Base-by-base conservation (phyloP, 2,113 vertebrate species). In the Chroicocephalus ridibundus region DNA sequence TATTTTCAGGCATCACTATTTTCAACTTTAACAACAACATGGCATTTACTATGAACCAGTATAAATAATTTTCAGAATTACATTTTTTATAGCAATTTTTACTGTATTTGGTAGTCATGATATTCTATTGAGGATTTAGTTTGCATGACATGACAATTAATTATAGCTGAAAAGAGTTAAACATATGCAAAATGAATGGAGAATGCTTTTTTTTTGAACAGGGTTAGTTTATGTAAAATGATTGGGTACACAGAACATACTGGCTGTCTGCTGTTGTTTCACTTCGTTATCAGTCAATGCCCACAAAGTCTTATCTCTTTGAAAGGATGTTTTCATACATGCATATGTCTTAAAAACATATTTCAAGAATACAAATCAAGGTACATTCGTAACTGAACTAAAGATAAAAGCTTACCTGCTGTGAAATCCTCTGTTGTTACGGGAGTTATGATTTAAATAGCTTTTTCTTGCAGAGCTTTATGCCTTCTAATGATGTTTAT, bases 191-290 rank as follows among this genome's bases (percentile, higher is more conserved):
- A 97, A 97, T 98, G 98, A 97, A 98, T 98, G 98, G 93, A 97
- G 96, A 97, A 98, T 97, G 98, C 88, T 61, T 69, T 94, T 97
- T 97, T 97, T 97, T 98, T 91, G 86, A 94, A 97, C 38, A 61
- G 77, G 93, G 98, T 98, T 98, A 98, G 98, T 98, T 98, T 96
- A 97, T 98, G 96, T 97, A 95, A 94, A 97, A 98, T 98, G 98
- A 88, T 42, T 97, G 98, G 97, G 94, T 98, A 98, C 98, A 97
- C 97, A 98, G 97, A 98, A 98, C 98, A 98, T 97, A 93, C 64
- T 44, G 94, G 79, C 96, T 98, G 57, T 91, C 91, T 98, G 95
- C 84, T 93, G 77, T 70, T 92, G 54, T 94, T 97, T 77, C 93
- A 91, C 75, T 96, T 95, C 64, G 76, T 92, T 90, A 66, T 91